These are phyloP conservation scores for Laupala kohalensis DNA, from an alignment of 1,140 invertebrate species.

Conservation along the genomic window DNA sequence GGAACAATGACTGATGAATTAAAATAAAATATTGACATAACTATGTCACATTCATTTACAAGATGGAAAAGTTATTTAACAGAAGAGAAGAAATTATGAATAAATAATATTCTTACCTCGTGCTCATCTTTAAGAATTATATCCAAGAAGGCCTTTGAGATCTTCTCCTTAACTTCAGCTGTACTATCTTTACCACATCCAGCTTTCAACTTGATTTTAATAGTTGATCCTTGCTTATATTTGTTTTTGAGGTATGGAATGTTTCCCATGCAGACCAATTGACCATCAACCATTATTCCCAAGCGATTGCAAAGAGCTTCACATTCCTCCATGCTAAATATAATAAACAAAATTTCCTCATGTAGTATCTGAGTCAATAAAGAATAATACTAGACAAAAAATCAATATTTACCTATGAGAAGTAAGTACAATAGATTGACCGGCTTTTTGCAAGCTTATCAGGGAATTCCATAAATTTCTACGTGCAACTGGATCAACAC, in stretches of 20 bases:
- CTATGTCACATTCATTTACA: background rate
- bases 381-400: background rate
- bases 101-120: slow-evolving; percentile 10
- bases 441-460: slow-evolving; percentile 41
- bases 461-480: slow-evolving; percentile 65
- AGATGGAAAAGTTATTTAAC: background rate
- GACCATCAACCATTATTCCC: slow-evolving; percentile 43
- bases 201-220: slow-evolving; percentile 1
- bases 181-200: background rate
- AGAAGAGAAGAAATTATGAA: background rate
- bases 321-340: slow-evolving; percentile 79
- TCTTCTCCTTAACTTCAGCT: background rate
- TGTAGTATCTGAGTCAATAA: too few relatives aligned
- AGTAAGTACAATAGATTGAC: slow-evolving; percentile 61
- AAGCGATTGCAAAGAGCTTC: slow-evolving; percentile 55
- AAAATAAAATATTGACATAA: too few relatives aligned
- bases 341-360: slow-evolving; percentile 7
- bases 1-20: too few relatives aligned
- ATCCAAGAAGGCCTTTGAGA: background rate
- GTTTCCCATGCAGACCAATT: slow-evolving; percentile 35
- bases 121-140: slow-evolving; percentile 19
- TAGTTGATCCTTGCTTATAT: slow-evolving; percentile 30
- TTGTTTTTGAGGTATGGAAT: slow-evolving; percentile 40
- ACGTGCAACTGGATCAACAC: slow-evolving; percentile 73
- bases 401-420: slow-evolving; percentile 48